These are phyloP conservation scores for Piezodorus guildinii DNA, from an alignment of 1,140 invertebrate species.

Conservation along the genomic window DNA sequence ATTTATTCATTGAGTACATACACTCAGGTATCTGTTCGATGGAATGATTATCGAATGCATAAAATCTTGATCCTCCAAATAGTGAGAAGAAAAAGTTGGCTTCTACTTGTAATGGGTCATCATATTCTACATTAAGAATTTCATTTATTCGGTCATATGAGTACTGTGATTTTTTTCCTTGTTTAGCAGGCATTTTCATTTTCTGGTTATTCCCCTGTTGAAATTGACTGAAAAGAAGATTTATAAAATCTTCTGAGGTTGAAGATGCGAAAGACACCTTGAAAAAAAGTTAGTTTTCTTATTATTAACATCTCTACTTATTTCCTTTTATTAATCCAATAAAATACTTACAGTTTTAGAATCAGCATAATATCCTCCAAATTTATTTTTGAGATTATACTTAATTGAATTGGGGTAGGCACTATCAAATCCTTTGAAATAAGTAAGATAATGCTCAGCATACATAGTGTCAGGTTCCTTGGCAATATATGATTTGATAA, in stretches of 20 bases:
- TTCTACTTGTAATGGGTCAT: slow-evolving; percentile 41
- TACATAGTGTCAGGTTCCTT: slow-evolving; percentile 35
- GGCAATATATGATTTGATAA: slow-evolving; percentile 33
- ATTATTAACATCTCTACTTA: background rate
- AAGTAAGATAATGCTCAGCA: slow-evolving; percentile 33
- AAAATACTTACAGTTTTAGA: slow-evolving; percentile 20
- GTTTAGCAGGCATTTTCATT: background rate
- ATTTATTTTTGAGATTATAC: slow-evolving; percentile 31
- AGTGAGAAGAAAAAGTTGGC: slow-evolving; percentile 37
- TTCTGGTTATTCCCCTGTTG: background rate
- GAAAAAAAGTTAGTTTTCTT: background rate
- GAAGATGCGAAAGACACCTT: background rate
- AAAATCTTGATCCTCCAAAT: slow-evolving; percentile 35
- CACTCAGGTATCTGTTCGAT: slow-evolving; percentile 32
- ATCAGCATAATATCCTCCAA: slow-evolving; percentile 37
- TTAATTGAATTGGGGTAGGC: slow-evolving; percentile 38
- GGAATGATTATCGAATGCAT: slow-evolving; percentile 43
- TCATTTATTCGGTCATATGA: slow-evolving; percentile 39
- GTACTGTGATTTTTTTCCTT: slow-evolving; percentile 28
- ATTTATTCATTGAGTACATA: background rate
- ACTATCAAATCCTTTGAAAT: slow-evolving; percentile 43
- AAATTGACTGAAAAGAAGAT: background rate
- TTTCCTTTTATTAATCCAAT: background rate
- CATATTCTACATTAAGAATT: slow-evolving; percentile 41
- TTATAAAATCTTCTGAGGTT: background rate